Percentiles rank a stretch among this genome's conserved stretches.
These are phyloP conservation scores for Adrianichthys oophorus DNA, from an alignment of 2,797 vertebrate genomes.

Conservation along the genomic window DNA sequence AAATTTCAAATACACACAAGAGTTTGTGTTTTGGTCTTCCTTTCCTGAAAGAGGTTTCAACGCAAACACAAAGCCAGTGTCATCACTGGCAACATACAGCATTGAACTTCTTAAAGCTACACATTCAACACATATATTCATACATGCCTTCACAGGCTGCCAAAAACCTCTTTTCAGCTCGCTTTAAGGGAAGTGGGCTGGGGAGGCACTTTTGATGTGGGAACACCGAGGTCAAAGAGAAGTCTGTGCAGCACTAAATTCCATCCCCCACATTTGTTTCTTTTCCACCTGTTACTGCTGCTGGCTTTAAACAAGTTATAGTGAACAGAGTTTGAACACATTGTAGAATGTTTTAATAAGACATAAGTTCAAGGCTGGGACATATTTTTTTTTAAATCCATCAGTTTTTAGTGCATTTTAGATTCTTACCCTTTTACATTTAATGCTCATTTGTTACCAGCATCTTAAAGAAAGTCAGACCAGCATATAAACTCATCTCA, in stretches of 20 bases:
- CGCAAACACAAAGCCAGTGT: conserved; percentile 52
- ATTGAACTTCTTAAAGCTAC: conserved; percentile 63
- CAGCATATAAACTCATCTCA: conserved; percentile 89
- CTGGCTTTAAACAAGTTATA: conserved; percentile 59
- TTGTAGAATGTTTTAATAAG: too few species aligned
- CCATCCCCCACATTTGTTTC: conserved; percentile 79
- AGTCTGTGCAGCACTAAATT: conserved; percentile 79
- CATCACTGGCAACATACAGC: conserved; percentile 56
- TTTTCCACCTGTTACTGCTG: conserved; percentile 57
- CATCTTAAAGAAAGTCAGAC: conserved; percentile 82
- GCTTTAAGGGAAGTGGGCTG: conserved; percentile 72
- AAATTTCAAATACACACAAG: conserved; percentile 25
- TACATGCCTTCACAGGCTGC: conserved; percentile 58
- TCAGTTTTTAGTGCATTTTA: conserved; percentile 54
- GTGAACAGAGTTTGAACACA: too few species aligned
- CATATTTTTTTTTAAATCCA: conserved; percentile 36
- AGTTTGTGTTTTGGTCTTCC: conserved; percentile 23
- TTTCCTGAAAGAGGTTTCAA: conserved; percentile 36
- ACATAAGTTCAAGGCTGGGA: too few species aligned
- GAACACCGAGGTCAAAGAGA: conserved; percentile 79
- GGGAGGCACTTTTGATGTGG: conserved; percentile 78
- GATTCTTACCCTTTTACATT: conserved; percentile 44
- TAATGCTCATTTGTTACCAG: conserved; percentile 75
- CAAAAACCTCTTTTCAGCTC: conserved; percentile 73
- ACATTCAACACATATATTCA: conserved; percentile 51